phyloP scores from a whole-genome alignment of 2,113 vertebrate species.

The Sylvia atricapilla region DNA sequence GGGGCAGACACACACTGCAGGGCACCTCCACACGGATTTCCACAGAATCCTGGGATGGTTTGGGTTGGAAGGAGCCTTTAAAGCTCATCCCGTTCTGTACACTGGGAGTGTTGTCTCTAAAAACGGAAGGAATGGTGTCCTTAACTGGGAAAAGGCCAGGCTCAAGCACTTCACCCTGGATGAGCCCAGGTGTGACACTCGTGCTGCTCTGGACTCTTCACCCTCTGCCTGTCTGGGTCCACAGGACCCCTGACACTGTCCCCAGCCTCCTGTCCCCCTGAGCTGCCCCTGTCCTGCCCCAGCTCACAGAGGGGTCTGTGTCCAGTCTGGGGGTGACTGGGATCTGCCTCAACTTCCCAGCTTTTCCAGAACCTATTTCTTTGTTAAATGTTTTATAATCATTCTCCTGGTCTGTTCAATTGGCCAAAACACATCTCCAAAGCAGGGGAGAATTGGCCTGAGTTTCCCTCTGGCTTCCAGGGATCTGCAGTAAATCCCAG shows the following conservation, averaged over 20 bases:
- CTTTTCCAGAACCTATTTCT: neutral
- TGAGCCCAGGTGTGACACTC: neutral
- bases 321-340: neutral
- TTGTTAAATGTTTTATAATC: neutral
- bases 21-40: neutral
- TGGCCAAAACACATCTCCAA: neutral
- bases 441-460: neutral
- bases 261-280: neutral
- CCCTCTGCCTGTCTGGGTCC: neutral
- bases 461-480: neutral
- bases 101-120: neutral
- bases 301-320: neutral
- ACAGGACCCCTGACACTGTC: accelerated
- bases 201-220: neutral
- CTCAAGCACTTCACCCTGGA: neutral
- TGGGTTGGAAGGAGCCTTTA: neutral
- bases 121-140: neutral
- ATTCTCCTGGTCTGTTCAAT: neutral
- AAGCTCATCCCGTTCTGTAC: neutral
- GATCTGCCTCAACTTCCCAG: neutral
- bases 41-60: neutral
- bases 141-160: neutral
- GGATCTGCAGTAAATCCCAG: neutral
- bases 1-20: neutral
- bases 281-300: neutral